phyloP scores from a whole-genome alignment of 1,140 invertebrate genomes.

The Diabrotica virgifera region DNA sequence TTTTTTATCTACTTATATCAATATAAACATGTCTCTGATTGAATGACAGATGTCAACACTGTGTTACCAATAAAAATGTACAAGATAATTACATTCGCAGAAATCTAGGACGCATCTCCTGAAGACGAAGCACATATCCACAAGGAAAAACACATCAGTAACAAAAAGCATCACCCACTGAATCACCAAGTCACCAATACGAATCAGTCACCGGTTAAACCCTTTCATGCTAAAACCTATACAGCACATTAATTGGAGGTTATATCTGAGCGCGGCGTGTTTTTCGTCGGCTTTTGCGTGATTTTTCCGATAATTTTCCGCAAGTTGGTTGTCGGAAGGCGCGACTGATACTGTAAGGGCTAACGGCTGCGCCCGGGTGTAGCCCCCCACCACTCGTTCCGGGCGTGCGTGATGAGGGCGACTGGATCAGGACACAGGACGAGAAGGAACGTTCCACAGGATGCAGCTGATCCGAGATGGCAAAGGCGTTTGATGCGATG shows the following conservation, averaged over 20 bases:
- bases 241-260: neutral
- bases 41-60: no score
- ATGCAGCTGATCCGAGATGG: constrained; percentile 12
- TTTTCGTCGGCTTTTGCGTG: constrained; percentile 10
- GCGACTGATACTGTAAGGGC: constrained; percentile 32
- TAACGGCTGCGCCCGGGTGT: constrained; percentile 40
- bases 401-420: constrained; percentile 22
- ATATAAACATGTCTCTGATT: no score
- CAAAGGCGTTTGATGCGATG: constrained; percentile 15
- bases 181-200: neutral
- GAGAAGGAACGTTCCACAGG: constrained; percentile 13
- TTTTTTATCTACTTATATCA: no score
- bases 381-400: constrained; percentile 30
- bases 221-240: neutral
- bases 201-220: neutral
- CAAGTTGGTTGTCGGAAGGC: constrained; percentile 27
- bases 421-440: constrained; percentile 27
- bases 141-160: neutral
- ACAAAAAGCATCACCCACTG: neutral
- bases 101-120: neutral
- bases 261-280: neutral
- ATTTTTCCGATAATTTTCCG: constrained; percentile 7
- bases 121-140: neutral
- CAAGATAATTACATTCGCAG: neutral
- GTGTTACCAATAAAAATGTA: no score